Percentiles rank a stretch among this genome's conserved stretches.
These are phyloP conservation scores for Streblospio benedicti DNA, from an alignment of 1,140 invertebrate genomes.

Conservation along the genomic window DNA sequence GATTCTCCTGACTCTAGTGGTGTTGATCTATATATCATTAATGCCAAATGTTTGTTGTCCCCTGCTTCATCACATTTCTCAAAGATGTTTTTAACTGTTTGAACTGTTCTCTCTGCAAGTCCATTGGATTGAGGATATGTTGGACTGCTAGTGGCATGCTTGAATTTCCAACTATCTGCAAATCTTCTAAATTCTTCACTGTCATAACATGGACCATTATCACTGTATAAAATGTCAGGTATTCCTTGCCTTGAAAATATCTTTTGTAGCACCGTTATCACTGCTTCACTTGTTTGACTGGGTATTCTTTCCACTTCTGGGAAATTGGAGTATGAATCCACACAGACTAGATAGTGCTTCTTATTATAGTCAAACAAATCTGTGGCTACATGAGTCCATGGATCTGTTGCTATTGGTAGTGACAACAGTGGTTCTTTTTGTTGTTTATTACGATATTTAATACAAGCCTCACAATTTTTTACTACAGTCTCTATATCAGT, in stretches of 20 bases:
- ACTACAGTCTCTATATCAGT: conserved; percentile 26
- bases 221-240: conserved; percentile 21
- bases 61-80: too few relatives aligned
- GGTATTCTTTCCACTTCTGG: conserved; percentile 19
- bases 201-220: conserved; percentile 25
- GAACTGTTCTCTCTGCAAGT: neutral
- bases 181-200: conserved; percentile 9
- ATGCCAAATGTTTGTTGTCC: neutral
- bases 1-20: too few relatives aligned
- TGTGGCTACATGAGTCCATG: neutral
- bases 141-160: conserved; percentile 3
- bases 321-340: conserved; percentile 28
- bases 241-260: conserved; percentile 25
- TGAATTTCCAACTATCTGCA: conserved; percentile 4
- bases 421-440: conserved; percentile 2
- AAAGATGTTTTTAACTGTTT: neutral
- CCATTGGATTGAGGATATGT: conserved; percentile 8
- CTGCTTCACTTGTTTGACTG: conserved; percentile 8
- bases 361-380: neutral
- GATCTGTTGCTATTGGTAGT: neutral
- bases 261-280: conserved; percentile 16
- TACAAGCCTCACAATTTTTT: conserved; percentile 19
- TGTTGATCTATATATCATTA: neutral
- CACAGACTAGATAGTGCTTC: conserved; percentile 18
- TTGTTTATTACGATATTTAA: conserved; percentile 7